Percentiles rank a stretch among this genome's conserved stretches.
phyloP scores from a whole-genome alignment of 2,113 vertebrate genomes.

The Callorhinus ursinus region DNA sequence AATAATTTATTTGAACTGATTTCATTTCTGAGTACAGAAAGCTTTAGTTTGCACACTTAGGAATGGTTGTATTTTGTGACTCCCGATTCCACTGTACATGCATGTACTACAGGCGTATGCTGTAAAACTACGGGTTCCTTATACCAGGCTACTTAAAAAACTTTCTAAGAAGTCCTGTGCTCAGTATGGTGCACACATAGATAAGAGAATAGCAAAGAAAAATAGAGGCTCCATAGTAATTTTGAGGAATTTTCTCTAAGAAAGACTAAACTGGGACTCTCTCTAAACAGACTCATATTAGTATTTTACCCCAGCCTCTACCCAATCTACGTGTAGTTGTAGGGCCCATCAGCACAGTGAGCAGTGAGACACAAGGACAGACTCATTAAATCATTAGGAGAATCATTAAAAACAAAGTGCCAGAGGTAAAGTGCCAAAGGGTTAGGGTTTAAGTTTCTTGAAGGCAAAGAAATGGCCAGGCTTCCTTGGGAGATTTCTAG shows the following conservation, averaged over 20 bases:
- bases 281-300: background rate
- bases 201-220: conserved; percentile 27
- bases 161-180: background rate
- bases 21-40: background rate
- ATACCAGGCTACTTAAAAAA: background rate
- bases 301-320: background rate
- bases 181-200: background rate
- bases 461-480: background rate
- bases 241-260: conserved; percentile 39
- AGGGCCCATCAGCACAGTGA: background rate
- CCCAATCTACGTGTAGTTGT: background rate
- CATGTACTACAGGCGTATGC: background rate
- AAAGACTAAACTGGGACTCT: background rate
- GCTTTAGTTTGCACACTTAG: background rate
- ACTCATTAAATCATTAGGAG: background rate
- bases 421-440: background rate
- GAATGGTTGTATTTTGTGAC: background rate
- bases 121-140: background rate
- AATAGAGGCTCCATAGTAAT: background rate
- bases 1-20: conserved; percentile 15
- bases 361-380: background rate
- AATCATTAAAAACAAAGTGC: background rate
- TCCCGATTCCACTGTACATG: background rate
- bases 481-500: background rate
- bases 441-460: background rate